A percentile compares a stretch with the other conserved stretches of the same genome.
Evolutionary conservation across 2,113 vertebrate species (phyloP).

Genomic region (Nematolebias whitei): DNA sequence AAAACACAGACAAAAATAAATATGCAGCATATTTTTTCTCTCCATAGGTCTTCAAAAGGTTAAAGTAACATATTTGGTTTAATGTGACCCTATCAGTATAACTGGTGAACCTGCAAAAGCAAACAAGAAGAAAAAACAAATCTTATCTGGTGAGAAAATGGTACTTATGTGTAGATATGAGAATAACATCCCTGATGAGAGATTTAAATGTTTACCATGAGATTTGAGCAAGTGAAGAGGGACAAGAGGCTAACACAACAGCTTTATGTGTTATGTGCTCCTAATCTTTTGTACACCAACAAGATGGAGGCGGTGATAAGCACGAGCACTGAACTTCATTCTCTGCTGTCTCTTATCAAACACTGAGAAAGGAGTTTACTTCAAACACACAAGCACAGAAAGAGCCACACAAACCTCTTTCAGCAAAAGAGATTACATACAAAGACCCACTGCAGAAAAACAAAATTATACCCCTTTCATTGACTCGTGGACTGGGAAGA

Average conservation of each 20-base stretch:
- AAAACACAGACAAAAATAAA: too few relatives aligned
- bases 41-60: too few relatives aligned
- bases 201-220: conserved; percentile 7
- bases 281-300: conserved; percentile 20
- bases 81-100: not conserved
- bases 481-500: conserved; percentile 8
- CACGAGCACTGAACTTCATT: conserved; percentile 21
- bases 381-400: conserved; percentile 9
- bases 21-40: too few relatives aligned
- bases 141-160: not conserved
- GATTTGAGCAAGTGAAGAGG: conserved; percentile 12
- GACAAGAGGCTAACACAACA: conserved; percentile 6
- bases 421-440: conserved; percentile 23
- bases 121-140: not conserved
- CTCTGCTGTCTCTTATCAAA: conserved; percentile 33
- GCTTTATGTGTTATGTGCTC: conserved; percentile 11
- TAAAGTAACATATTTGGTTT: not conserved
- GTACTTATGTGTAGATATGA: not conserved
- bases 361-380: conserved; percentile 19
- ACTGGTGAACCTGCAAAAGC: not conserved
- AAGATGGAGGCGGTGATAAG: conserved; percentile 43
- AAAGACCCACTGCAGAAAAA: conserved; percentile 26
- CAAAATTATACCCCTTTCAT: conserved; percentile 15
- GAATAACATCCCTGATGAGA: conserved; percentile 2
- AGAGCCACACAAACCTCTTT: not conserved